Base-by-base conservation (phyloP, 2,113 vertebrate genomes). In the Drymodes brunneopygia region DNA sequence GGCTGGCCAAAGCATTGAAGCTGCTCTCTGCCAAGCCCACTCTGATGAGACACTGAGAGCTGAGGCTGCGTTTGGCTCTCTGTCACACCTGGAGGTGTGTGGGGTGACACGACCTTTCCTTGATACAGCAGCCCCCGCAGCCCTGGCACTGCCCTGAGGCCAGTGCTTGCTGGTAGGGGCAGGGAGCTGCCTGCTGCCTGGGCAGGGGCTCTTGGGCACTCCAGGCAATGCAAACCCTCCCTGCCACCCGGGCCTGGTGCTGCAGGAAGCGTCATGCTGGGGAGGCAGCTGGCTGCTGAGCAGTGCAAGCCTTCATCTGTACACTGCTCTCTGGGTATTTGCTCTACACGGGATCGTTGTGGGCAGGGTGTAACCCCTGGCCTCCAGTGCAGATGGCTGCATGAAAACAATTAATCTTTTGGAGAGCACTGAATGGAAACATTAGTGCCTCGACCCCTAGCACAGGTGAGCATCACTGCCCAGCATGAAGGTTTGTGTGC, bases 391-490 rank as follows among this genome's bases (percentile, higher is more conserved):
- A 54, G 80, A 31, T 16, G 42, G 86, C 2, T 65, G 75, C 81
- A 56, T 20, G 87, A 62, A 91, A 96, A 94, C 81, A 85, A 94
- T 85, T 78, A 78, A 92, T 81, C 90, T 95, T 87, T 17, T 0
- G 3, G 84, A 60, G 36, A 90, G 64, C 65, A 56, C 73, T 4
- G 12, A 91, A 79, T 40, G 65, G 90, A 85, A 95, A 85, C 57
- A 14, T 58, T 56, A 60, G 78, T 60, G 87, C 50, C 88, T 93
- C 13, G 4, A 84, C 48, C 56, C 53, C 77, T 58, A 64, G 22
- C 61, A 50, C 65, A 91, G 92, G 95, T 84, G 78, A 89, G 73
- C 16, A 7, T 29, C 69, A 2, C 42, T 62, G 77, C 61, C 57
- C 6, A 2, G 9, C 0, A 3, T 44, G 67, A 60, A 71, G 73